Conservation (phyloP, 2,888 invertebrate species). For the Pseudococcus viburni region DNA sequence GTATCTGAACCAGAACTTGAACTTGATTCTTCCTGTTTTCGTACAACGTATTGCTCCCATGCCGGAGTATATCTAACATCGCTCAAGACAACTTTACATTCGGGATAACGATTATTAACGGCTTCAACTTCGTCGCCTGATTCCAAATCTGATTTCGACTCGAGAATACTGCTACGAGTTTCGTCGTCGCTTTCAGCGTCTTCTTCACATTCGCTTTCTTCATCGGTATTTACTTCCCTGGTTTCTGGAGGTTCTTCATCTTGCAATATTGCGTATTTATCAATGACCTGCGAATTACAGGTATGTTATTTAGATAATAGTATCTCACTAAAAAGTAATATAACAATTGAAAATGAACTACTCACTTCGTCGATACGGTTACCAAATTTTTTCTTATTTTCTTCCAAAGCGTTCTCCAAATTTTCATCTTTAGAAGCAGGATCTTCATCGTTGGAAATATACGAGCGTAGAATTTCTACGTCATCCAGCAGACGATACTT, state of each 20-base stretch:
- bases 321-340: not conserved
- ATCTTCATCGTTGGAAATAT: constrained; percentile 71
- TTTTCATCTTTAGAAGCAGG: constrained; percentile 76
- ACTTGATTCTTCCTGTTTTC: not conserved
- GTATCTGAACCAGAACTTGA: not conserved
- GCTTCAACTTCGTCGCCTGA: not conserved
- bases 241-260: constrained; percentile 64
- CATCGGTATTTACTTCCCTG: constrained; percentile 70
- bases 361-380: constrained; percentile 66
- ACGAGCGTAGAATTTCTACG: constrained; percentile 73
- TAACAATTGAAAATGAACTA: not conserved
- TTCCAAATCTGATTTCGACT: not conserved
- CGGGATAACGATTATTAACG: not conserved
- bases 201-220: constrained; percentile 70
- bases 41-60: not conserved
- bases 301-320: not conserved
- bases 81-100: not conserved
- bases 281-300: not conserved
- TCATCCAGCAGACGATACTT: constrained; percentile 78
- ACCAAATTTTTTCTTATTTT: constrained; percentile 72
- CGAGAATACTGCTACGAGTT: not conserved
- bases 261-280: constrained; percentile 45
- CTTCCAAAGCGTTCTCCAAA: constrained; percentile 75
- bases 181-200: constrained; percentile 66
- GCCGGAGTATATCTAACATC: not conserved